Evolutionary conservation across 2,113 vertebrate genomes (phyloP), one percentile per base, ranked within the genome.

Genomic region (Hydrochoerus hydrochaeris): DNA sequence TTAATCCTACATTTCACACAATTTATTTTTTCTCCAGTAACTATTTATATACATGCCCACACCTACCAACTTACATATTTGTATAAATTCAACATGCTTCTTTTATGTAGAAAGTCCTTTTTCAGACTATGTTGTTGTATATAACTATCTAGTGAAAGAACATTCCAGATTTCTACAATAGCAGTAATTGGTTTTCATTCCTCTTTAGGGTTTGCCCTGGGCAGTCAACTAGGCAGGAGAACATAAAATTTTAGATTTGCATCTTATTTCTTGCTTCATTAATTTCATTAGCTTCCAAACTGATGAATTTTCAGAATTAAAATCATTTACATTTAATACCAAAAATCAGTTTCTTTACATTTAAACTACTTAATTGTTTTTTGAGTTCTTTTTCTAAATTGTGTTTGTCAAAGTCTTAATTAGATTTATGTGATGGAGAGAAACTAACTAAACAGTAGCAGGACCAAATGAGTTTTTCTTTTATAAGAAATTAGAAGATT

Each of bases 211-310:
- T 88, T 98, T 75, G 63, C 97, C 96, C 1, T 35, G 95, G 93
- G 96, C 97, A 98, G 93, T 54, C 90, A 97, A 93, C 88, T 93
- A 96, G 97, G 92, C 93, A 97, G 49, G 97, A 90, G 97, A 98
- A 98, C 96, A 96, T 90, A 98, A 98, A 98, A 95, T 97, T 98
- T 97, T 91, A 95, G 94, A 98, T 98, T 98, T 98, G 97, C 95
- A 98, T 98, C 97, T 98, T 98, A 98, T 98, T 98, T 99, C 97
- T 98, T 98, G 97, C 97, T 98, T 98, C 98, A 98, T 98, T 99
- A 98, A 98, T 98, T 98, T 98, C 97, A 98, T 98, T 99, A 98
- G 98, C 97, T 98, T 98, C 95, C 97, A 98, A 98, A 98, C 92
- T 98, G 97, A 98, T 98, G 97, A 98, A 98, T 98, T 98, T 97